These are phyloP conservation scores for Hypercompe scribonia DNA, from an alignment of 2,888 invertebrate species.

Conservation along the genomic window DNA sequence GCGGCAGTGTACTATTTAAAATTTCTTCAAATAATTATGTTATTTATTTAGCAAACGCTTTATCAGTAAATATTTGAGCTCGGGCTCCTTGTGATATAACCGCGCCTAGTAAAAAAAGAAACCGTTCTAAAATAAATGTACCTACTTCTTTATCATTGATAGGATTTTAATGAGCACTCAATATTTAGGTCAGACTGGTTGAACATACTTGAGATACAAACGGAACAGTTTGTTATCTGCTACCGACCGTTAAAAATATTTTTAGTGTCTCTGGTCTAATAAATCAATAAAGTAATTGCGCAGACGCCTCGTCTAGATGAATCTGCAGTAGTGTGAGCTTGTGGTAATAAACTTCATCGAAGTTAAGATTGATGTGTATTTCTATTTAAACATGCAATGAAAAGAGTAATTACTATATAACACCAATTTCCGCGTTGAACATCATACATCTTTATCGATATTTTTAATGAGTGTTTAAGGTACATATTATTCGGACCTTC, in stretches of 20 bases:
- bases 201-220: conserved; percentile 71
- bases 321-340: conserved; percentile 10
- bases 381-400: neutral
- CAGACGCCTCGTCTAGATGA: conserved; percentile 31
- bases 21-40: neutral
- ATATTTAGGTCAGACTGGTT: conserved; percentile 73
- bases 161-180: conserved; percentile 64
- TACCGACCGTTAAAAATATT: conserved; percentile 37
- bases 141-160: conserved; percentile 54
- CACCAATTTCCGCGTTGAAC: neutral
- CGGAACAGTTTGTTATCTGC: conserved; percentile 56
- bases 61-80: conserved; percentile 38
- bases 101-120: conserved; percentile 36
- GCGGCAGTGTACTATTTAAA: neutral
- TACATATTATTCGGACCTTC: neutral
- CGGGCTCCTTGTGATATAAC: conserved; percentile 6
- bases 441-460: neutral
- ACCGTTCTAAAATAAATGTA: conserved; percentile 53
- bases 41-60: conserved; percentile 22
- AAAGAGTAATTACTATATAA: neutral
- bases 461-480: too few relatives aligned
- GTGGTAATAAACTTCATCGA: conserved; percentile 13
- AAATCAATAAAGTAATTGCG: conserved; percentile 49
- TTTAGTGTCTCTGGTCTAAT: conserved; percentile 37
- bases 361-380: conserved; percentile 13